These are phyloP conservation scores for Stenurella melanura DNA, from an alignment of 2,888 invertebrate genomes.

Conservation along the genomic window DNA sequence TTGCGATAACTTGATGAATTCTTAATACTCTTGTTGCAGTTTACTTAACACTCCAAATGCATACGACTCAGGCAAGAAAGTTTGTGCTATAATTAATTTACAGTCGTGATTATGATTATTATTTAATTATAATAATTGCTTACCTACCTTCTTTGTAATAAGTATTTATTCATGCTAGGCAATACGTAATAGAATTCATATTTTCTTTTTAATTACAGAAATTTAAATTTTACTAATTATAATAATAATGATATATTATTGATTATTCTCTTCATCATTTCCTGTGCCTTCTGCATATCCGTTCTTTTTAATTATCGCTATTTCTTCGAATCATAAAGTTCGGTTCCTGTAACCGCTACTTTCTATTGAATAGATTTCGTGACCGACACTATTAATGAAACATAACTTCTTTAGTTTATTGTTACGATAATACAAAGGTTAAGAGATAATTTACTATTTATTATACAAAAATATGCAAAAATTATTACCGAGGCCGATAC, in stretches of 20 bases:
- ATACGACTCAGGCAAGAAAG: no score
- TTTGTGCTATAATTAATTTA: no score
- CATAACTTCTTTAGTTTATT: conserved; percentile 2
- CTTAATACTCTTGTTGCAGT: no score
- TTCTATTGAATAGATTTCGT: conserved; percentile 17
- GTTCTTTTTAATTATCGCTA: neutral
- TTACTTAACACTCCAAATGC: no score
- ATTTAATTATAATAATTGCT: no score
- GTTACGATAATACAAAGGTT: conserved; percentile 13
- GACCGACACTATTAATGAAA: conserved; percentile 13
- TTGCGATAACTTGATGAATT: no score
- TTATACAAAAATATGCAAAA: neutral
- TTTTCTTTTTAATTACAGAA: conserved; percentile 1
- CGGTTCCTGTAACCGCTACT: neutral
- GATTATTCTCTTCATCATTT: conserved; percentile 9
- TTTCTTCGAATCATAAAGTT: neutral
- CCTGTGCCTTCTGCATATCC: neutral
- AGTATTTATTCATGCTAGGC: neutral
- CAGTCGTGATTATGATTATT: no score
- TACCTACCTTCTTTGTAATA: neutral
- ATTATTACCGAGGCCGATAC: no score
- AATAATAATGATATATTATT: conserved; percentile 5
- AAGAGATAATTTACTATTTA: conserved; percentile 10
- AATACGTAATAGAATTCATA: neutral
- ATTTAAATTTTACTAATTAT: conserved; percentile 3